Percentiles rank a stretch among this genome's conserved stretches.
Conservation (phyloP, 2,113 vertebrate species). For the Antigone vipio region DNA sequence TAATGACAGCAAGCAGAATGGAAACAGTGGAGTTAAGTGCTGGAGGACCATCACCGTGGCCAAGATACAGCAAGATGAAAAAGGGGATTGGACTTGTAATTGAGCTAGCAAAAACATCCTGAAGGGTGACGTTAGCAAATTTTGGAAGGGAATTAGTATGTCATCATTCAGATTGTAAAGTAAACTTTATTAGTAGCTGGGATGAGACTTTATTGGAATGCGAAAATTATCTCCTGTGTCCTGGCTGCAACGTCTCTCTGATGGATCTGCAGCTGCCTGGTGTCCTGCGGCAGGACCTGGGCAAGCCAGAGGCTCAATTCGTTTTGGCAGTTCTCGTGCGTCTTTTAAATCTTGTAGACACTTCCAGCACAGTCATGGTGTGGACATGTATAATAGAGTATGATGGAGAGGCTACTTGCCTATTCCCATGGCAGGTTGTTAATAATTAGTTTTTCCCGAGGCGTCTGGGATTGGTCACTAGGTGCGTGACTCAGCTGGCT, state of each 20-base stretch:
- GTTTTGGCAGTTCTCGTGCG: background rate
- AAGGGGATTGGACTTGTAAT: background rate
- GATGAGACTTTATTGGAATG: background rate
- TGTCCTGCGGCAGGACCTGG: background rate
- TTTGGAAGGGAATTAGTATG: background rate
- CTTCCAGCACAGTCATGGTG: background rate
- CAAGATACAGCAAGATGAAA: background rate
- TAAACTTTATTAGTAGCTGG: background rate
- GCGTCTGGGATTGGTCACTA: background rate
- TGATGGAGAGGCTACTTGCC: background rate
- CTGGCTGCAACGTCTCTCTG: background rate
- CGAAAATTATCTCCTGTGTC: background rate
- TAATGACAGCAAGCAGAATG: background rate
- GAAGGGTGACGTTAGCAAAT: background rate
- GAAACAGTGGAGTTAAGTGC: background rate
- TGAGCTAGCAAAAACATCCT: background rate
- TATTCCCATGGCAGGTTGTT: background rate
- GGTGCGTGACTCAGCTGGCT: background rate
- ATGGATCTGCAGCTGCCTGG: background rate
- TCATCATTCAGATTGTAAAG: background rate
- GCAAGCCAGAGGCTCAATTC: background rate
- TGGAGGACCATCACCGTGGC: background rate
- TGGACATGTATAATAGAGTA: rapidly evolving
- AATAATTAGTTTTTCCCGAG: background rate
- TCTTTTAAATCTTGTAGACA: background rate